Evolutionary conservation across 2,888 invertebrate genomes (phyloP), one percentile per base, ranked within the genome.

Genomic region (Drosophila flavopinicola): DNA sequence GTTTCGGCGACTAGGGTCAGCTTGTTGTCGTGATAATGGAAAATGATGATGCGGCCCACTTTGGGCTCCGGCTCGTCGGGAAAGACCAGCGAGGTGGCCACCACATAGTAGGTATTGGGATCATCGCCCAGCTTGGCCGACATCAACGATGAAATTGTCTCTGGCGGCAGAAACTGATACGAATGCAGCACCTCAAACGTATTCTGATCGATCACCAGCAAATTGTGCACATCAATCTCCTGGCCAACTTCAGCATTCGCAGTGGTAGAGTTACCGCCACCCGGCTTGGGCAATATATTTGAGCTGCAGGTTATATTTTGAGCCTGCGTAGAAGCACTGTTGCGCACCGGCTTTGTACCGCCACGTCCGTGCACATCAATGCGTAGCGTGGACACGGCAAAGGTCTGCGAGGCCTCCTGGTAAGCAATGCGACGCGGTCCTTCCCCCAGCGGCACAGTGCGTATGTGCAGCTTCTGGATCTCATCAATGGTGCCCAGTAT

Each of bases 401-500:
- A 99, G 1, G 98, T 97, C 94, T 96, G 96, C 10, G 97, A 95
- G 35, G 94, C 93, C 89, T 98, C 98, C 90, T 99, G 99, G 90
- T 99, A 98, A 0, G 98, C 96, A 87, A 99, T 98, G 60, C 99
- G 93, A 49, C 98, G 92, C 0, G 99, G 98, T 0, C 98, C 97
- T 92, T 99, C 99, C 1, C 97, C 97, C 1, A 99, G 92, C 0
- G 97, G 97, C 15, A 99, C 97, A 0, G 98, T 98, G 54, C 99
- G 93, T 78, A 99, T 99, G 91, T 99, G 99, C 13, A 99, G 92
- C 90, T 99, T 99, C 91, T 99, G 99, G 71, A 99, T 99, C 91
- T 99, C 99, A 91, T 99, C 99, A 80, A 99, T 99, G 0, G 98
- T 98, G 64, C 99, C 99, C 89, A 99, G 97, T 0, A 98, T 96